These are phyloP conservation scores for Helarctos malayanus DNA, from an alignment of 2,797 vertebrate genomes.

Conservation along the genomic window DNA sequence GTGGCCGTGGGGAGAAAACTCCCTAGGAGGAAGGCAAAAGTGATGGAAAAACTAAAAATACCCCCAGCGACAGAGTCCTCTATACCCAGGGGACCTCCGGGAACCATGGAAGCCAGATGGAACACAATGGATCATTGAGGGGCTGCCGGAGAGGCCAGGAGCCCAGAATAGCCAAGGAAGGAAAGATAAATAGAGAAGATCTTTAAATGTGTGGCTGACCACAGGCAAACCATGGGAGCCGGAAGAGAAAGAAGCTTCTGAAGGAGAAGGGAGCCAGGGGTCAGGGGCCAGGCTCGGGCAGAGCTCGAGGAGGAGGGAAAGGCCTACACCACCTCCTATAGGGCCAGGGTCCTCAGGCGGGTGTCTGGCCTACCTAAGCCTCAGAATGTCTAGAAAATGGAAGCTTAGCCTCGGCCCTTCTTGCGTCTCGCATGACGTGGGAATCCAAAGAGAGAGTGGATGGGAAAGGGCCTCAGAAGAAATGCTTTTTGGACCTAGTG, in stretches of 20 bases:
- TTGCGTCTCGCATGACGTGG: accelerated
- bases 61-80: slow-evolving; percentile 7
- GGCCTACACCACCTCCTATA: accelerated
- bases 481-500: neutral
- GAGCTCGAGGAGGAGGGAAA: accelerated
- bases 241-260: slow-evolving; percentile 79
- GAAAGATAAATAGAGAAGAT: slow-evolving; percentile 83
- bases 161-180: slow-evolving; percentile 83
- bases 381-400: neutral
- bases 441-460: neutral
- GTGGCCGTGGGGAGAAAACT: accelerated
- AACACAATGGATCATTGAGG: slow-evolving; percentile 59
- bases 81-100: slow-evolving; percentile 39
- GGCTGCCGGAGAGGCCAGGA: slow-evolving; percentile 49
- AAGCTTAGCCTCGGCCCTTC: neutral
- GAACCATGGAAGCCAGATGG: slow-evolving; percentile 63
- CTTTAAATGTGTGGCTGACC: slow-evolving; percentile 82
- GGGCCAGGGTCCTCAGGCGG: neutral
- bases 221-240: slow-evolving; percentile 61
- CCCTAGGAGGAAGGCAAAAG: neutral
- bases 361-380: neutral
- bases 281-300: neutral
- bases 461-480: neutral
- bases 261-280: slow-evolving; percentile 28
- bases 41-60: slow-evolving; percentile 71